phyloP scores from a whole-genome alignment of 2,113 vertebrate genomes.

The crab-eating macaque (Macaca fascicularis) region T2T-MFA8v1.1 NC_088376.1:168399001-168399500 shows the following conservation, averaged over 20 bases:
- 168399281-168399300: slow-evolving; percentile 26
- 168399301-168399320: slow-evolving; percentile 44
- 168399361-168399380: slow-evolving; percentile 35
- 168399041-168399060: background rate
- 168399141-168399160: background rate
- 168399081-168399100: slow-evolving; percentile 62
- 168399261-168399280: background rate
- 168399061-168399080: slow-evolving; percentile 48
- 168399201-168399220: slow-evolving; percentile 30
- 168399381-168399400: slow-evolving; percentile 31
- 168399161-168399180: slow-evolving; percentile 56
- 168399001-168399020: slow-evolving; percentile 42
- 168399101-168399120: slow-evolving; percentile 24
- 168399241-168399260: background rate
- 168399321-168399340: background rate
- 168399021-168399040: slow-evolving; percentile 25
- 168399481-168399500: background rate
- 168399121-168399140: background rate
- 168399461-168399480: slow-evolving; percentile 32
- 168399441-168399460: background rate
- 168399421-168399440: background rate
- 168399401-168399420: background rate
- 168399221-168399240: slow-evolving; percentile 46
- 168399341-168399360: slow-evolving; percentile 12
- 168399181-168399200: background rate